Evolutionary conservation across 1,140 invertebrate genomes (phyloP).

Genomic region (Apis mellifera): DNA sequence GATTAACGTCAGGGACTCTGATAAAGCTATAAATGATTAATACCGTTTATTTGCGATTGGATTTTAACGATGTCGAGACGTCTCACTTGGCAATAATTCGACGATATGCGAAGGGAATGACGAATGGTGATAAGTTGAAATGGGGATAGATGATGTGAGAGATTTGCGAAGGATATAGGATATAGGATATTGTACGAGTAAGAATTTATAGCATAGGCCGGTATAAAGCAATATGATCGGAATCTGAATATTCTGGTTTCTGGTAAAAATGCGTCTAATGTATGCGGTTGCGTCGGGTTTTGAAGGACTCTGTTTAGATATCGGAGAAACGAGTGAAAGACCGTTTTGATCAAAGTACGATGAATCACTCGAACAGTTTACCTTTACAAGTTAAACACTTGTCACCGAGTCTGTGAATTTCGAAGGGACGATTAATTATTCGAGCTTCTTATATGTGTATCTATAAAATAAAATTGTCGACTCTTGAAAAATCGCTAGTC

Average conservation of each 20-base stretch:
- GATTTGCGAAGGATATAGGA: neutral
- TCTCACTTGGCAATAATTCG: neutral
- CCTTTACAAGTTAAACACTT: neutral
- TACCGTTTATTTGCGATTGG: neutral
- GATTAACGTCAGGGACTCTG: neutral
- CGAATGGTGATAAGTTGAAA: neutral
- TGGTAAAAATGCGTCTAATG: neutral
- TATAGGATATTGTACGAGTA: neutral
- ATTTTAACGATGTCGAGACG: neutral
- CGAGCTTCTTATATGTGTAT: no score
- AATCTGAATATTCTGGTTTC: conserved; percentile 23
- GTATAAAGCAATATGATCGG: neutral
- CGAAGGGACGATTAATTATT: neutral
- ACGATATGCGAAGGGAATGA: neutral
- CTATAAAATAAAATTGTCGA: neutral
- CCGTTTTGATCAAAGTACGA: neutral
- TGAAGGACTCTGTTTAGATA: neutral
- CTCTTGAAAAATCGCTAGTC: conserved; percentile 1
- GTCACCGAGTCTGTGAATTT: neutral
- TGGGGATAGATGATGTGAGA: neutral
- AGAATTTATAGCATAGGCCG: neutral
- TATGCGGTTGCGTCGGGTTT: neutral
- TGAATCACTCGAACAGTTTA: neutral
- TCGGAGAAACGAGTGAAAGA: neutral
- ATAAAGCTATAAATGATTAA: neutral